Percentiles rank a stretch among this genome's conserved stretches.
Conservation (phyloP, 2,797 vertebrate species). For the Coendou prehensilis region DNA sequence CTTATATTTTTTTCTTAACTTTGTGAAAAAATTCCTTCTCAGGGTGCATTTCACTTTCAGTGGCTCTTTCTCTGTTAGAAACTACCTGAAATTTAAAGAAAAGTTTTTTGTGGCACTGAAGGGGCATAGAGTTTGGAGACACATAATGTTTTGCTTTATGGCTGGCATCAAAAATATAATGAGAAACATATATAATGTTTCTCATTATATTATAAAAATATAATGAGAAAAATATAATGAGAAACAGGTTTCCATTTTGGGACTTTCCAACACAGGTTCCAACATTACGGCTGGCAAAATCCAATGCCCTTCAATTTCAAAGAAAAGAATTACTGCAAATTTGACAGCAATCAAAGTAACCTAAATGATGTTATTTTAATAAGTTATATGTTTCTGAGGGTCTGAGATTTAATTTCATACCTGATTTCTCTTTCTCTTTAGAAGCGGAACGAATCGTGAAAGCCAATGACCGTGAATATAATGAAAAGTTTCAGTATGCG, state of each 20-base stretch:
- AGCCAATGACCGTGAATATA: constrained; percentile 93
- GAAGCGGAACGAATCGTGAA: constrained; percentile 93
- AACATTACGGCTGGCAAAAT: constrained; percentile 69
- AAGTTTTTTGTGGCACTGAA: constrained; percentile 33
- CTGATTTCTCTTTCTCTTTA: constrained; percentile 83
- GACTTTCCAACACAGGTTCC: constrained; percentile 58
- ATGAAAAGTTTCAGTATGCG: constrained; percentile 92
- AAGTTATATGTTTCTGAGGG: constrained; percentile 58
- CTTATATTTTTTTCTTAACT: neutral
- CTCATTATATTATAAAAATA: neutral
- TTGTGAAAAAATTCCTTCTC: neutral
- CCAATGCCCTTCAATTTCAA: constrained; percentile 64
- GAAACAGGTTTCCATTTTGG: constrained; percentile 70
- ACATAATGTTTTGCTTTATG: constrained; percentile 70
- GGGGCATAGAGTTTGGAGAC: constrained; percentile 43
- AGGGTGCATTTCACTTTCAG: constrained; percentile 12
- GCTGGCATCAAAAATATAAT: constrained; percentile 60
- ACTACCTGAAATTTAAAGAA: constrained; percentile 53
- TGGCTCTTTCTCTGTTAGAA: constrained; percentile 3
- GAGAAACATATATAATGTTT: neutral
- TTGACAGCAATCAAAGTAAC: constrained; percentile 63
- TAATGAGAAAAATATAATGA: constrained; percentile 13
- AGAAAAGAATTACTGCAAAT: constrained; percentile 71
- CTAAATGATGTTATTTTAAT: constrained; percentile 64
- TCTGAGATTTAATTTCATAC: constrained; percentile 67